These are phyloP conservation scores for Saccopteryx bilineata DNA, from an alignment of 2,113 vertebrate species.

Conservation along the genomic window DNA sequence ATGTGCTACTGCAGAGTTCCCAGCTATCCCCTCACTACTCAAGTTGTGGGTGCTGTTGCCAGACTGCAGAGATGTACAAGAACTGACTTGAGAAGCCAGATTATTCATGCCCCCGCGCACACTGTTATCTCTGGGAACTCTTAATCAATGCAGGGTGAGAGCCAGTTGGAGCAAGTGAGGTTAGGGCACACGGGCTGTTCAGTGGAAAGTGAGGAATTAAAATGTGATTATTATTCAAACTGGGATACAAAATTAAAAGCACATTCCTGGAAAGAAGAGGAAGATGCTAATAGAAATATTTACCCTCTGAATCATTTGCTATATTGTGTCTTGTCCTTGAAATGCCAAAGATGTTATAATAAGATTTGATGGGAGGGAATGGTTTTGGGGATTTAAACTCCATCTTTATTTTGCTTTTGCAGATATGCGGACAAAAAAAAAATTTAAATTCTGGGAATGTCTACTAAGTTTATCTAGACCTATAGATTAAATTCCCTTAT, in stretches of 20 bases:
- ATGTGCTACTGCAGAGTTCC: conserved; percentile 80
- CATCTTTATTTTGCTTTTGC: background rate
- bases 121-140: conserved; percentile 60
- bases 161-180: conserved; percentile 25
- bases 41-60: conserved; percentile 74
- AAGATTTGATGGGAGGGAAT: background rate
- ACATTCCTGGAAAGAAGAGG: background rate
- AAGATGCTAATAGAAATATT: conserved; percentile 21
- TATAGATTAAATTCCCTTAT: background rate
- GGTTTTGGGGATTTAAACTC: background rate
- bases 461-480: background rate
- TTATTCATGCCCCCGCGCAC: conserved; percentile 65
- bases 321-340: conserved; percentile 14
- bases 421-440: conserved; percentile 11
- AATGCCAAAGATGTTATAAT: background rate
- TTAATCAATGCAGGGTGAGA: conserved; percentile 73
- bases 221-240: conserved; percentile 65
- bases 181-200: conserved; percentile 51
- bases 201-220: conserved; percentile 62
- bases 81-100: conserved; percentile 60
- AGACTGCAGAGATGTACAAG: conserved; percentile 62
- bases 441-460: conserved; percentile 10
- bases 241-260: conserved; percentile 37
- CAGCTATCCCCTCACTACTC: conserved; percentile 70
- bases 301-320: background rate